Evolutionary conservation across 2,888 invertebrate species (phyloP).

Genomic region (Tenthredo notha): DNA sequence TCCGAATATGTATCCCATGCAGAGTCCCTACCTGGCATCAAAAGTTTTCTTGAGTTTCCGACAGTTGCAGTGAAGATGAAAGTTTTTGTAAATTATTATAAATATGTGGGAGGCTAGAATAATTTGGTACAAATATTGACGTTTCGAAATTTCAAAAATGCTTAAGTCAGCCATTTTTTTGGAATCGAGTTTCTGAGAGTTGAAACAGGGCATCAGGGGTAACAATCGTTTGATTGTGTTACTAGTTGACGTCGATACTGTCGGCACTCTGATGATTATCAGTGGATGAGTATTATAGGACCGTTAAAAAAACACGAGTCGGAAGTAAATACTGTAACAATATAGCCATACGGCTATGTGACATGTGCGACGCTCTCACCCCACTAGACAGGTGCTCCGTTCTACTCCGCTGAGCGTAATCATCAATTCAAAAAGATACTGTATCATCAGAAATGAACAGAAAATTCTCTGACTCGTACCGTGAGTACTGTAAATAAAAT

Average conservation of each 20-base stretch:
- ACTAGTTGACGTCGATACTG: neutral
- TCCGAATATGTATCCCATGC: no score
- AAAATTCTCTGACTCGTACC: neutral
- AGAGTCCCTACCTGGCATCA: no score
- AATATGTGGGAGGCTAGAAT: no score
- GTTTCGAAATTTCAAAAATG: no score
- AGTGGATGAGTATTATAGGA: neutral
- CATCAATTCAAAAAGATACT: neutral
- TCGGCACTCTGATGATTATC: neutral
- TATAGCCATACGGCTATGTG: neutral
- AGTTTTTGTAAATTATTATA: no score
- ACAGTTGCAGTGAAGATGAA: no score
- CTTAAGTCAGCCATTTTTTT: no score
- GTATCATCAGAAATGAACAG: neutral
- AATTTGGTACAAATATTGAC: no score
- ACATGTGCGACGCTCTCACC: neutral
- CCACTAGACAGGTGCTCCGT: neutral
- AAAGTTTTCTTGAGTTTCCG: no score
- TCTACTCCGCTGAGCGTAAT: neutral
- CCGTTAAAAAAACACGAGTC: slow-evolving; percentile 3
- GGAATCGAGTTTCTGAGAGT: no score
- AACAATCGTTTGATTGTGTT: neutral
- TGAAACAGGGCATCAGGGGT: neutral
- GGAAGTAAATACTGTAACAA: neutral
- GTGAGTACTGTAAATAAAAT: neutral